These are phyloP conservation scores for Drosophila grimshawi DNA, from an alignment of 1,140 invertebrate genomes.

Conservation along the genomic window DNA sequence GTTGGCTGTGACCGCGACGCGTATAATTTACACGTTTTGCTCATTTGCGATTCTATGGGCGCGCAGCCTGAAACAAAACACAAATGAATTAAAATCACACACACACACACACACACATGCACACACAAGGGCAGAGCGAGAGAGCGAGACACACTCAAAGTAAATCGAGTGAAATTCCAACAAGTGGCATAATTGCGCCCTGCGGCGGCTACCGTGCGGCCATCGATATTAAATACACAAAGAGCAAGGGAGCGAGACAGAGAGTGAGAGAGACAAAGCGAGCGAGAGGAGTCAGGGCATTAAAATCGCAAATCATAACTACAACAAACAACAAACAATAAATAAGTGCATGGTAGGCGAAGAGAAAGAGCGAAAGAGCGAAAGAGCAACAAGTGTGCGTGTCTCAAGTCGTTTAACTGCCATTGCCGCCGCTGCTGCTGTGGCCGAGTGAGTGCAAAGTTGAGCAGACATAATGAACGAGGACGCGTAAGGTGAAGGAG, in stretches of 20 bases:
- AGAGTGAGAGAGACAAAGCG: neutral
- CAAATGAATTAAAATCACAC: slow-evolving; percentile 70
- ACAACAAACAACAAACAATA: slow-evolving; percentile 82
- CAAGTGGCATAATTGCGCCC: slow-evolving; percentile 82
- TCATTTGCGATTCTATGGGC: slow-evolving; percentile 80
- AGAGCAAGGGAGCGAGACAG: neutral
- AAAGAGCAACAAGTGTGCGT: slow-evolving; percentile 79
- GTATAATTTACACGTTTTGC: slow-evolving; percentile 83
- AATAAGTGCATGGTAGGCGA: slow-evolving; percentile 62
- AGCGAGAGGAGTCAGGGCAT: neutral
- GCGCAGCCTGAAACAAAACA: slow-evolving; percentile 70
- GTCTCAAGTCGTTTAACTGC: slow-evolving; percentile 77
- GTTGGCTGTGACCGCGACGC: slow-evolving; percentile 78
- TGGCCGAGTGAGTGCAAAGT: slow-evolving; percentile 68
- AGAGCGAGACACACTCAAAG: slow-evolving; percentile 8
- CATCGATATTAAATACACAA: slow-evolving; percentile 45
- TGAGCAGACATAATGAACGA: slow-evolving; percentile 66
- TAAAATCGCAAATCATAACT: slow-evolving; percentile 81
- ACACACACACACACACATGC: slow-evolving; percentile 15
- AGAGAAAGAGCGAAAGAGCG: slow-evolving; percentile 46
- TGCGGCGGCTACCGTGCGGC: slow-evolving; percentile 76
- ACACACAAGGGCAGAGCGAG: slow-evolving; percentile 8
- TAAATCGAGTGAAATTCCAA: slow-evolving; percentile 77
- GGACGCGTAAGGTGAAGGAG: slow-evolving; percentile 27
- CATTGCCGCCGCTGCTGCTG: slow-evolving; percentile 12